Percentiles rank a stretch among this genome's conserved stretches.
phyloP scores from a whole-genome alignment of 2,113 vertebrate species.

The Tyto alba region DNA sequence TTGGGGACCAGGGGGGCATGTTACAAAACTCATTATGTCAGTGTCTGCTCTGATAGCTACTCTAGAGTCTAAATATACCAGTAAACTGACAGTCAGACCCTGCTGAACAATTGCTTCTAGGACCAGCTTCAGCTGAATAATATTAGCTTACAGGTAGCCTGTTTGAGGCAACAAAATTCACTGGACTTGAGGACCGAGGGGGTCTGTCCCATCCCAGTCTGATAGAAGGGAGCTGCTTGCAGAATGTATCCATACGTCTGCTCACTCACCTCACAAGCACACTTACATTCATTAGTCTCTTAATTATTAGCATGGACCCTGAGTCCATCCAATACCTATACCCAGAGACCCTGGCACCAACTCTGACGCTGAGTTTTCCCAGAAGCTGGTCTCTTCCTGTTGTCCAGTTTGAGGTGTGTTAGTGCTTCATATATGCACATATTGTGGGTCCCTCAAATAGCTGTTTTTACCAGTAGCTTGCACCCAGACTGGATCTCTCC shows the following conservation, averaged over 20 bases:
- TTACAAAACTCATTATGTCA: background rate
- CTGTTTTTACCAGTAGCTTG: background rate
- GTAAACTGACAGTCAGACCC: background rate
- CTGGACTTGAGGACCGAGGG: background rate
- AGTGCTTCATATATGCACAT: background rate
- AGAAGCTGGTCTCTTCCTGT: background rate
- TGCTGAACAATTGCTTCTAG: background rate
- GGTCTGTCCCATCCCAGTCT: background rate
- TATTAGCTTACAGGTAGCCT: background rate
- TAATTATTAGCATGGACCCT: background rate
- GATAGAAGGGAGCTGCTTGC: background rate
- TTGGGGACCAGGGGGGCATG: too few species aligned
- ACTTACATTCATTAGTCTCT: background rate
- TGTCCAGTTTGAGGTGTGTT: background rate
- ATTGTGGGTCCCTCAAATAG: background rate
- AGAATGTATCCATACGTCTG: fast-evolving
- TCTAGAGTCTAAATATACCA: background rate
- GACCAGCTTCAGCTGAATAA: background rate
- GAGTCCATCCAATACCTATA: background rate
- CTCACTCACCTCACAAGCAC: background rate
- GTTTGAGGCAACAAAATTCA: background rate
- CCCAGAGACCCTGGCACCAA: background rate
- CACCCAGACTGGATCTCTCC: background rate
- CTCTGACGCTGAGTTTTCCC: background rate
- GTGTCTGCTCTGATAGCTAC: background rate